Base-by-base conservation (phyloP, 2,797 vertebrate species). In the Semotilus atromaculatus region DNA sequence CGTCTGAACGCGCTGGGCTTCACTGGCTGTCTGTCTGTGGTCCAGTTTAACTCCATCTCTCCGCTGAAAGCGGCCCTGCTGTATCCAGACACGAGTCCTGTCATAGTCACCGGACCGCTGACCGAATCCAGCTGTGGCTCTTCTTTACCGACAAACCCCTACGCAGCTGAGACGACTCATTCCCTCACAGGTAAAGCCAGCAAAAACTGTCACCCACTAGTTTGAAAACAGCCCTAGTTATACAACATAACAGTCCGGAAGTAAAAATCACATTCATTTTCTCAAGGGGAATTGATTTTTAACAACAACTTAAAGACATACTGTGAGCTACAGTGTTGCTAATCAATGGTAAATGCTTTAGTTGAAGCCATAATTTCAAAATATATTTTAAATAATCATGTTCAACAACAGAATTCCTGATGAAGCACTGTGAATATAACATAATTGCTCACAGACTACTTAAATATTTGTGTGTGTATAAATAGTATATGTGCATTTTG, bases 31-130 rank as follows among this genome's bases (percentile, higher is more conserved):
- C 95, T 99, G 36, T 98, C 97, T 3, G 95, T 96, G 0, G 95
- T 99, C 84, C 96, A 95, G 91, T 96, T 99, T 87, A 97, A 97
- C 93, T 94, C 96, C 67, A 88, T 98, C 89, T 94, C 96, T 84
- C 97, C 97, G 26, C 93, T 99, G 91, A 99, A 98, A 88, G 95
- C 95, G 0, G 96, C 96, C 0, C 91, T 99, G 86, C 91, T 96
- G 3, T 94, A 94, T 70, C 91, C 95, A 3, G 92, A 89, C 89
- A 91, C 91, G 73, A 94, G 94, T 85, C 93, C 95, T 0, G 85
- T 97, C 79, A 90, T 85, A 2, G 81, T 98, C 55, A 96, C 91
- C 0, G 97, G 97, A 5, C 93, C 90, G 0, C 90, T 97, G 87
- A 89, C 90, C 0, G 95, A 95, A 90, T 97, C 97, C 85, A 93